Evolutionary conservation across 2,888 invertebrate species (phyloP).

Genomic region (Nymphalis urticae): DNA sequence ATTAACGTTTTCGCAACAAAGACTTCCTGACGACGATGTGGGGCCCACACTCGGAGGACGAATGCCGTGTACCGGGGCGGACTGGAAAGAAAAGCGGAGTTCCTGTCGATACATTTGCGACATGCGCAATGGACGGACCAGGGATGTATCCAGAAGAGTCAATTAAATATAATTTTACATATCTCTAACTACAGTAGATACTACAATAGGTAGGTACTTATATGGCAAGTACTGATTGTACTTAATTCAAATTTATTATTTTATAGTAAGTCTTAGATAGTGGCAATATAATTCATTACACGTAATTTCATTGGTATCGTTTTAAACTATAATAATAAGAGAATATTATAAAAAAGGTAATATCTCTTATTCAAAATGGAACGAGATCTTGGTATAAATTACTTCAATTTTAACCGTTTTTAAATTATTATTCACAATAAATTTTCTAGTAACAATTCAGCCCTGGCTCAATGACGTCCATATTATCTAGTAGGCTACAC

Average conservation of each 20-base stretch:
- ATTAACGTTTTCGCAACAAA: constrained; percentile 6
- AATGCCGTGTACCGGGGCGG: constrained; percentile 63
- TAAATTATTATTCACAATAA: not conserved
- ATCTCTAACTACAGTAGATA: not conserved
- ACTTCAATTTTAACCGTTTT: not conserved
- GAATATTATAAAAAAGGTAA: no score
- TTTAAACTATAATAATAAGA: no score
- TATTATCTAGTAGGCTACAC: constrained; percentile 23
- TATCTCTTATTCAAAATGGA: no score
- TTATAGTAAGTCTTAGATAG: no score
- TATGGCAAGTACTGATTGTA: no score
- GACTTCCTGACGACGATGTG: constrained; percentile 48
- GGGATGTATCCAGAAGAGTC: constrained; percentile 51
- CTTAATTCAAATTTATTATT: no score
- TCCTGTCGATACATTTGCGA: constrained; percentile 77
- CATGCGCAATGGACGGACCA: constrained; percentile 73
- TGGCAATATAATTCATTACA: no score
- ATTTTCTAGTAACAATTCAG: constrained; percentile 22
- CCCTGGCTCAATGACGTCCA: constrained; percentile 39
- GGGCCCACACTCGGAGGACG: constrained; percentile 62
- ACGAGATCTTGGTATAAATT: no score
- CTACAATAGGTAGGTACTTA: no score
- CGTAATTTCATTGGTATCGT: no score
- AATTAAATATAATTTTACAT: not conserved
- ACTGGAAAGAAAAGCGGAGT: constrained; percentile 48